A percentile compares a stretch with the other conserved stretches of the same genome.
Evolutionary conservation across 2,797 vertebrate genomes (phyloP).

Genomic region (Ptychobarbus kaznakovi): DNA sequence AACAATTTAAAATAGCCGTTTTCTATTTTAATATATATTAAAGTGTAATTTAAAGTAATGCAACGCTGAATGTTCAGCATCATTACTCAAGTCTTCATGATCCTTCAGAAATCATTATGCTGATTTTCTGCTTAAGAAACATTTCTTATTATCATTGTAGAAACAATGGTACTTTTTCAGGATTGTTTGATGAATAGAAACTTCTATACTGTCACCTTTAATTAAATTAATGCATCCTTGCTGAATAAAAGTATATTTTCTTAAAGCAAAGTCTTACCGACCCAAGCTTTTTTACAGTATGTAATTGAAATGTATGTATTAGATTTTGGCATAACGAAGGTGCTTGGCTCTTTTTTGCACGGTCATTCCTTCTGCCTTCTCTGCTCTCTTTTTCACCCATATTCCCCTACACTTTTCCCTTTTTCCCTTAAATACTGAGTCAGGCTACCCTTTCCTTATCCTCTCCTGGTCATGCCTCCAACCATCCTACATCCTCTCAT

Average conservation of each 20-base stretch:
- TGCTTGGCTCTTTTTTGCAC: neutral
- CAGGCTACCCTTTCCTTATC: constrained; percentile 19
- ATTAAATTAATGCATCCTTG: neutral
- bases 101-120: neutral
- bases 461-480: neutral
- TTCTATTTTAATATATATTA: neutral
- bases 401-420: neutral
- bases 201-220: neutral
- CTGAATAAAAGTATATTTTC: neutral
- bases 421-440: neutral
- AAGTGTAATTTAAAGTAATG: neutral
- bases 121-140: neutral
- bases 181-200: too few relatives aligned
- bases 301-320: too few relatives aligned
- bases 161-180: neutral
- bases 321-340: neutral
- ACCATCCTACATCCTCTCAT: neutral
- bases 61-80: neutral
- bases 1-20: neutral
- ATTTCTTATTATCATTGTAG: neutral
- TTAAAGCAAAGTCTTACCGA: neutral
- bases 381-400: neutral
- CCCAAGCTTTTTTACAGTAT: neutral
- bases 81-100: neutral
- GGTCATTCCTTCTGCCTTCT: neutral